Evolutionary conservation across 1,140 invertebrate species (phyloP).

Genomic region (Leguminivora glycinivorella): DNA sequence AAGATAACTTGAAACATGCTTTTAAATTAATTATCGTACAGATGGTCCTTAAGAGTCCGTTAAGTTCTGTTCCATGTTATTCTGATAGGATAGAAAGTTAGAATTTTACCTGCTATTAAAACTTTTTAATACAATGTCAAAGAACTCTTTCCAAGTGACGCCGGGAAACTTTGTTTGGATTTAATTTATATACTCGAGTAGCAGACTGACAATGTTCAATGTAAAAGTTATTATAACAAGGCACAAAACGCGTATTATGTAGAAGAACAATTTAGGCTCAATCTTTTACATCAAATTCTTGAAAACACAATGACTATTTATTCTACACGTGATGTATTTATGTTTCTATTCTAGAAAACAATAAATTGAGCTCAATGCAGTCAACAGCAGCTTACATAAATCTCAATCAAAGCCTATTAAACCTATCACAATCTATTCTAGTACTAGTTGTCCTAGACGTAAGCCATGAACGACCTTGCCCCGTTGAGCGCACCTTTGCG

Average conservation of each 20-base stretch:
- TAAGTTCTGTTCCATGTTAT: slow-evolving; percentile 21
- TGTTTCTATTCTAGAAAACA: background rate
- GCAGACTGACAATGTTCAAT: no score
- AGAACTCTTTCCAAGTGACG: background rate
- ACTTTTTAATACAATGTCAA: slow-evolving; percentile 17
- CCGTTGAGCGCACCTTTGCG: background rate
- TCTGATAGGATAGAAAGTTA: slow-evolving; percentile 3
- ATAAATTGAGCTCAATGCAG: background rate
- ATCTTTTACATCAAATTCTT: no score
- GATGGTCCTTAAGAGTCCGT: slow-evolving; percentile 17
- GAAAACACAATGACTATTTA: no score
- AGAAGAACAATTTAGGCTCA: no score
- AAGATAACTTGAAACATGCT: slow-evolving; percentile 27
- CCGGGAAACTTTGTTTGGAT: slow-evolving; percentile 3
- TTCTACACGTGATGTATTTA: no score
- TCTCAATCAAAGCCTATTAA: slow-evolving; percentile 10
- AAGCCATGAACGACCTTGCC: no score
- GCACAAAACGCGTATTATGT: no score
- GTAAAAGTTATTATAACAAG: no score
- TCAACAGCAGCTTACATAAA: slow-evolving; percentile 6
- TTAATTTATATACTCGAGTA: background rate
- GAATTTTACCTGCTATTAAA: background rate
- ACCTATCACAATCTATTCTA: background rate
- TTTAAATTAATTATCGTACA: slow-evolving; percentile 27
- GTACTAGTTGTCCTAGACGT: background rate